Evolutionary conservation across 2,888 invertebrate species (phyloP).

Genomic region (Argyra leucocephala): DNA sequence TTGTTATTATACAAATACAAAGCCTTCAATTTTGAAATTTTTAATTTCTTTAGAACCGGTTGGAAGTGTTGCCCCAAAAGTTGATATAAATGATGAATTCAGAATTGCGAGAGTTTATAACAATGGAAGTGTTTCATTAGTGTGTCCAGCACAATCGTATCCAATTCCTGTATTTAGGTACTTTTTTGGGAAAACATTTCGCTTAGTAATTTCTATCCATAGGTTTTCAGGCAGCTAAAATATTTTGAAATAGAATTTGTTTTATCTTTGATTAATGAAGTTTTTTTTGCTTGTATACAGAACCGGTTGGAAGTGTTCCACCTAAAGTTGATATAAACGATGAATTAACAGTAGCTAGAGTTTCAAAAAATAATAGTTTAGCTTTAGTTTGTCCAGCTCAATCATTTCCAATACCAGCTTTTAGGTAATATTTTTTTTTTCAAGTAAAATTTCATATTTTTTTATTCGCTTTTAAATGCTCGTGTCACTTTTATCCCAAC

Average conservation of each 20-base stretch:
- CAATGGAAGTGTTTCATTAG: neutral
- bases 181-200: slow-evolving; percentile 9
- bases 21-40: neutral
- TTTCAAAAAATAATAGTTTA: slow-evolving; percentile 46
- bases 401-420: slow-evolving; percentile 50
- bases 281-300: slow-evolving; percentile 31
- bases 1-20: too few relatives aligned
- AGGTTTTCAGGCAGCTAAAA: neutral
- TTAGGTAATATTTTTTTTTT: slow-evolving; percentile 46
- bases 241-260: neutral
- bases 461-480: neutral
- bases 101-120: slow-evolving; percentile 28
- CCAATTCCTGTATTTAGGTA: slow-evolving; percentile 66
- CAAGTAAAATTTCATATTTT: neutral
- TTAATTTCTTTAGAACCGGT: slow-evolving; percentile 42
- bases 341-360: slow-evolving; percentile 51
- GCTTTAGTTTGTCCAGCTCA: slow-evolving; percentile 62
- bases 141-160: slow-evolving; percentile 61
- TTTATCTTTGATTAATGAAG: neutral
- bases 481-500: slow-evolving; percentile 13
- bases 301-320: slow-evolving; percentile 47
- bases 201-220: too few relatives aligned
- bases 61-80: slow-evolving; percentile 49
- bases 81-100: slow-evolving; percentile 43
- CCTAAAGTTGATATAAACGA: slow-evolving; percentile 63